A percentile compares a stretch with the other conserved stretches of the same genome.
Evolutionary conservation across 2,888 invertebrate genomes (phyloP).

Genomic region (Teinopalpus imperialis): DNA sequence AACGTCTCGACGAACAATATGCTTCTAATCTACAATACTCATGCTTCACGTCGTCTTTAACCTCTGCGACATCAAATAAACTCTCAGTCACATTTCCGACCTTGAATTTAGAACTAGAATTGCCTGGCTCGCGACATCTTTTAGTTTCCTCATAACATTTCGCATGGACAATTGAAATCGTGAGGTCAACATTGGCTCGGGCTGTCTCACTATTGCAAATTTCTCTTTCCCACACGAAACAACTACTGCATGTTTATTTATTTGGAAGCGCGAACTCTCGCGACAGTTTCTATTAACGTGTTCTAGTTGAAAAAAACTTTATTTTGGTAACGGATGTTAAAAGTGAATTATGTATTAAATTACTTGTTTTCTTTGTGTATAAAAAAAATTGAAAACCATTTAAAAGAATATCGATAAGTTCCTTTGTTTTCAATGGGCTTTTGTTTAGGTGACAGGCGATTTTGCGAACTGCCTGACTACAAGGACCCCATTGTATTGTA

Average conservation of each 20-base stretch:
- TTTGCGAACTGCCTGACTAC: constrained; percentile 16
- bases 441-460: constrained; percentile 24
- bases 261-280: constrained; percentile 42
- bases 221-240: constrained; percentile 75
- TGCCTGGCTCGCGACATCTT: constrained; percentile 74
- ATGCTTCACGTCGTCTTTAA: constrained; percentile 27
- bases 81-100: constrained; percentile 67
- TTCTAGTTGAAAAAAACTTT: constrained; percentile 1
- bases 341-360: no score
- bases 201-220: constrained; percentile 71
- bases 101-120: constrained; percentile 76
- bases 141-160: constrained; percentile 75
- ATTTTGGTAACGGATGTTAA: background rate
- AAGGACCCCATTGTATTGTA: constrained; percentile 38
- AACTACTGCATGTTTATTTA: constrained; percentile 57
- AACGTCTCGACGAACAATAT: constrained; percentile 3
- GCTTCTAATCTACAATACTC: constrained; percentile 2
- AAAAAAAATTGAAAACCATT: background rate
- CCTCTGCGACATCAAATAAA: constrained; percentile 31
- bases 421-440: constrained; percentile 24
- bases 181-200: constrained; percentile 76
- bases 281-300: constrained; percentile 34
- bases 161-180: constrained; percentile 80
- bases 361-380: background rate
- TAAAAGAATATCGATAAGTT: constrained; percentile 13